A percentile compares a stretch with the other conserved stretches of the same genome.
Evolutionary conservation across 2,888 invertebrate species (phyloP).

Genomic region (Thecophora atra): DNA sequence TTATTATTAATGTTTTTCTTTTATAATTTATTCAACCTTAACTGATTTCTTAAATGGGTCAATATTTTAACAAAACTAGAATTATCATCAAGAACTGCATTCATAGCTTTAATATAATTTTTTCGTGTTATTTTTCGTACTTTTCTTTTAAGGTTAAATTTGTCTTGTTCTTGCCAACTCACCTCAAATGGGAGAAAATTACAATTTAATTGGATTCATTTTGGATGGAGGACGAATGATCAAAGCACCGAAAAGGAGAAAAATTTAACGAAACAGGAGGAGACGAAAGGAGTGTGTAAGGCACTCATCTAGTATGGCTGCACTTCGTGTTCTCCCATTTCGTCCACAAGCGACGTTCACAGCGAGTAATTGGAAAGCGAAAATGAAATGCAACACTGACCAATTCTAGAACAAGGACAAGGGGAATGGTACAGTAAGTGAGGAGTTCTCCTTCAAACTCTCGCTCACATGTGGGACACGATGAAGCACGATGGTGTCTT

Average conservation of each 20-base stretch:
- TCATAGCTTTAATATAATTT: no score
- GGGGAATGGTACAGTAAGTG: no score
- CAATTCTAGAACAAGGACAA: not conserved
- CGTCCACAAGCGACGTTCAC: not conserved
- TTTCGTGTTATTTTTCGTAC: no score
- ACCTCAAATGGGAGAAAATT: slow-evolving; percentile 43
- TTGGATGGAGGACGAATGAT: not conserved
- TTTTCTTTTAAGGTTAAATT: not conserved
- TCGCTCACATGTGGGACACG: not conserved
- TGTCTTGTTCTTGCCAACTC: slow-evolving; percentile 26
- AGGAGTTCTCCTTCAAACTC: no score
- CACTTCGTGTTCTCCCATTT: slow-evolving; percentile 12
- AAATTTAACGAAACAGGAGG: not conserved
- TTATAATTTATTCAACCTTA: no score
- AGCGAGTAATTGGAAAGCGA: not conserved
- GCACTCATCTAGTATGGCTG: not conserved
- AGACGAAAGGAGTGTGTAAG: not conserved
- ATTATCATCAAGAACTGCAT: no score
- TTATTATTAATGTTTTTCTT: no score
- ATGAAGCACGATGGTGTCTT: not conserved
- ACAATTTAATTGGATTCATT: slow-evolving; percentile 49
- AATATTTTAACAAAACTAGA: no score
- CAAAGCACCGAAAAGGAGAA: not conserved
- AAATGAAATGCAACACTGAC: slow-evolving; percentile 11
- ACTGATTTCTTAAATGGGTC: no score